A percentile compares a stretch with the other conserved stretches of the same genome.
These are phyloP conservation scores for Falco columbarius DNA, from an alignment of 2,797 vertebrate genomes.

Conservation along the genomic window DNA sequence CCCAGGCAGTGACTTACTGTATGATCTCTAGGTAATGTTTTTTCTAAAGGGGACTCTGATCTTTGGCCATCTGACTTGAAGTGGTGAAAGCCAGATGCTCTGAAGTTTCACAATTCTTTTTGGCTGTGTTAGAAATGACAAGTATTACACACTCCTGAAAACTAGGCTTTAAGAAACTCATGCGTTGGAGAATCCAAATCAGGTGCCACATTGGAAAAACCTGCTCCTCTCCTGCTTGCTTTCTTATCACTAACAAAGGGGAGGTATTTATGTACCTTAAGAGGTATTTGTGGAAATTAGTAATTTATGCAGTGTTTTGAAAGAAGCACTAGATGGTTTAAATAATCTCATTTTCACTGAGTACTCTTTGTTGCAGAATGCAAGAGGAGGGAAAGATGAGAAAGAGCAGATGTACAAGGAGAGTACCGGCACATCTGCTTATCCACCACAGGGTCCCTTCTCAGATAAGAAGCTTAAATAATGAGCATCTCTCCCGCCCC, in stretches of 20 bases:
- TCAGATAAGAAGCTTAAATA: not conserved
- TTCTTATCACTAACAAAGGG: not conserved
- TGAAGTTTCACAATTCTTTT: not conserved
- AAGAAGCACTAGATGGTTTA: not conserved
- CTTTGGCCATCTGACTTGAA: not conserved
- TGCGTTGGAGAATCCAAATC: not conserved
- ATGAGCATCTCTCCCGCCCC: accelerated
- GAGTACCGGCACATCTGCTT: not conserved
- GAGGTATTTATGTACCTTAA: not conserved
- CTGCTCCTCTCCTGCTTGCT: not conserved
- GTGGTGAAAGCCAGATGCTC: accelerated
- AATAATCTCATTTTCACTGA: not conserved
- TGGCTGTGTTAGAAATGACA: not conserved
- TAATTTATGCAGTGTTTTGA: not conserved
- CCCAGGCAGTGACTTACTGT: not conserved
- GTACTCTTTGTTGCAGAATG: not conserved
- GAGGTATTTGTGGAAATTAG: not conserved
- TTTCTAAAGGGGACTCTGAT: not conserved
- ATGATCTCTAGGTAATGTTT: not conserved
- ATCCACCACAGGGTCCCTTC: not conserved
- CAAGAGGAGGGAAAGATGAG: not conserved
- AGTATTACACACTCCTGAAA: not conserved
- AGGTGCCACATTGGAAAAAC: not conserved
- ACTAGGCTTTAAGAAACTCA: not conserved
- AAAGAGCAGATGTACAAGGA: not conserved